Evolutionary conservation across 2,888 invertebrate genomes (phyloP), one percentile per base, ranked within the genome.

Genomic region (Folsomia manolachei): DNA sequence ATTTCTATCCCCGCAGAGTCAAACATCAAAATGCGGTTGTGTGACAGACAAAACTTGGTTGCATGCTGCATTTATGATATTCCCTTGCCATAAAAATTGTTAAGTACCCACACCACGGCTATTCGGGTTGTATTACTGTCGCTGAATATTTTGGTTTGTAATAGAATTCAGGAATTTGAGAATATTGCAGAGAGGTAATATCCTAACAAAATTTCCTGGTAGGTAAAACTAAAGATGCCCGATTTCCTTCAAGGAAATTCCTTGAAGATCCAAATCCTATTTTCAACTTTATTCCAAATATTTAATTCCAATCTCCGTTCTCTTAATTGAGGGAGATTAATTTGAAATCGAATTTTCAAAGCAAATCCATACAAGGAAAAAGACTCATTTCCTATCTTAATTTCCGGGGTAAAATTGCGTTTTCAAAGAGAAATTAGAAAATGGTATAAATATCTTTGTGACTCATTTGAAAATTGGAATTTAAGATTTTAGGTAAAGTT

Each of bases 1-100:
- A 76, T 76, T 71, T 64, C 65, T 71, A 56, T 56, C 21, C 56
- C 56, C 18, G n/a, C 56, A n/a, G 56, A 56, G 56, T 56, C 56
- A 56, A 56, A 56, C 56, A 19, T 56, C 56, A 56, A 56, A 56
- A 56, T n/a, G 4, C 56, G n/a, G n/a, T 21, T 19, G 11, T 14
- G 56, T 21, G 56, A 19, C 56, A 18, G 11, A 14, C 56, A 56
- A 39, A 39, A 39, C 39, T 39, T 39, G 39, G 4, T n/a, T n/a
- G n/a, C n/a, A n/a, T n/a, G n/a, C n/a, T n/a, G n/a, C n/a, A n/a
- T n/a, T n/a, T n/a, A n/a, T n/a, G n/a, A n/a, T n/a, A n/a, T n/a
- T n/a, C n/a, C n/a, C n/a, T n/a, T n/a, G n/a, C n/a, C n/a, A n/a
- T n/a, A n/a, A n/a, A n/a, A n/a, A n/a, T n/a, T n/a, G n/a, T n/a